Evolutionary conservation across 2,113 vertebrate species (phyloP), one percentile per base, ranked within the genome.

Genomic region (Lipophrys pholis): DNA sequence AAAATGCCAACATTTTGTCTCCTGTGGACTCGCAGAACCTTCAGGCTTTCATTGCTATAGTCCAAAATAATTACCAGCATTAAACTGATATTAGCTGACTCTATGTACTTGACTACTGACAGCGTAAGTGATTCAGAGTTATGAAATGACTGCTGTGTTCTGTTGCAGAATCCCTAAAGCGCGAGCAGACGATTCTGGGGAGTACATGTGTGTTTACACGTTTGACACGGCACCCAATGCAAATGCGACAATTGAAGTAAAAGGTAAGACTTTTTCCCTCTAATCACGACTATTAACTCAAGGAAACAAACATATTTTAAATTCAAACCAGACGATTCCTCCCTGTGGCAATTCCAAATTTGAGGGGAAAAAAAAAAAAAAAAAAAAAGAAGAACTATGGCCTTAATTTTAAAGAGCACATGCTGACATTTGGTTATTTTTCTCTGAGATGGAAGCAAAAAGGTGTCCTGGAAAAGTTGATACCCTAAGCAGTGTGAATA

Each of bases 191-290:
- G 96, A 96, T 84, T 96, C 97, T 6, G 98, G 97, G 36, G 96
- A 98, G 87, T 99, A 99, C 89, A 93, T 97, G 93, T 99, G 98
- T 45, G 96, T 99, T 59, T 99, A 96, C 88, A 94, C 95, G 76
- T 99, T 99, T 83, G 78, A 92, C 60, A 93, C 81, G 78, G 94
- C 95, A 8, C 97, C 97, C 15, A 89, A 95, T 83, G 97, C 96
- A 88, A 99, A 99, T n/a, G 95, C 96, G 63, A 96, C 97, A 81
- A 98, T 99, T 83, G 96, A 99, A 92, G 95, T 99, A 51, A 98
- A 97, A 98, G 97, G 98, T 99, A 96, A 87, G 93, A 62, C 51
- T 17, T 38, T 40, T 16, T 14, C 8, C 30, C 10, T 38, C 2
- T 21, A 41, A 4, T 14, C 15, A 53, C n/a, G 1, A 42, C 3